These are phyloP conservation scores for Anthopleura xanthogrammica DNA, from an alignment of 92 coral and sea anemone species.

Conservation along the genomic window DNA sequence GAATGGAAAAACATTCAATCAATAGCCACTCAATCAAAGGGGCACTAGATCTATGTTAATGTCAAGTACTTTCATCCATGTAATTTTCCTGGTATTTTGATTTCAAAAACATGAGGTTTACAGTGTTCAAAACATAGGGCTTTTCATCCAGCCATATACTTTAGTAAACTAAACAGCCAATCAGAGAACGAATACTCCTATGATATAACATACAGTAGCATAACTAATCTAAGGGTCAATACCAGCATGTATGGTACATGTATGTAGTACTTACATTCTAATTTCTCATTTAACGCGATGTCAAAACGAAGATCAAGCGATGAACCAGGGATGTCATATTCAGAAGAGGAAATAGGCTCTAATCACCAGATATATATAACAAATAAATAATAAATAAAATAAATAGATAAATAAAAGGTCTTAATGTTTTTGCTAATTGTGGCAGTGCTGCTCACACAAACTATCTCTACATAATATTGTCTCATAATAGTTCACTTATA, in stretches of 20 bases:
- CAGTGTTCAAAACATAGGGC: not conserved
- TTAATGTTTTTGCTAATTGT: no score
- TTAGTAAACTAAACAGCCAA: not conserved
- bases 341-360: not conserved
- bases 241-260: not conserved
- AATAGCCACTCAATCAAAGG: not conserved
- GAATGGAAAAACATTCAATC: no score
- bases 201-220: not conserved
- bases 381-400: not conserved
- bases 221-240: not conserved
- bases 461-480: no score
- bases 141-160: no score
- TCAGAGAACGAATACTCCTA: not conserved
- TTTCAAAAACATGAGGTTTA: not conserved
- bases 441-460: no score
- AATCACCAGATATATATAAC: conserved; percentile 1
- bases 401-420: not conserved
- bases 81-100: not conserved
- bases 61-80: not conserved
- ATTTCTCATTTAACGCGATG: conserved; percentile 19
- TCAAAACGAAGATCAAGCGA: conserved; percentile 31
- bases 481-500: no score
- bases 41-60: not conserved
- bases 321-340: conserved; percentile 9
- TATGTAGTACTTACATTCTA: conserved; percentile 11